phyloP scores from a whole-genome alignment of 35 echinoderm and acorn worm species.

The Stichopus chloronotus region DNA sequence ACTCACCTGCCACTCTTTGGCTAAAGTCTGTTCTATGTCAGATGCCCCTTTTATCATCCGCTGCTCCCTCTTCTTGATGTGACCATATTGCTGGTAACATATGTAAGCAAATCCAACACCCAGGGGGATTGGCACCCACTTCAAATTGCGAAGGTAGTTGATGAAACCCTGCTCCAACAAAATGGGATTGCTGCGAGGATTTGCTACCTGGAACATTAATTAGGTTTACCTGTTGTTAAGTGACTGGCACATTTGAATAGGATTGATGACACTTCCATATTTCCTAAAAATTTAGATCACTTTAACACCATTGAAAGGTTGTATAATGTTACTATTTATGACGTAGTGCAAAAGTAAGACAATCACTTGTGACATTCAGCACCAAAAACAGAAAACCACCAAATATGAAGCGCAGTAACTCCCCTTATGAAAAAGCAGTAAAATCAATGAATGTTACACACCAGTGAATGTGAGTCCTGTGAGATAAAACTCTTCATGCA shows the following conservation, averaged over 20 bases:
- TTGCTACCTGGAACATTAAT: background rate
- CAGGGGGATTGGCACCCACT: slow-evolving; percentile 94
- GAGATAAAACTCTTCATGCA: no score
- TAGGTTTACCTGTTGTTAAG: background rate
- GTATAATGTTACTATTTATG: no score
- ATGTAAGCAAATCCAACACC: slow-evolving; percentile 96
- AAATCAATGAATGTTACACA: no score
- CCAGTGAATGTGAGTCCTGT: no score
- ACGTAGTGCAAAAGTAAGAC: no score
- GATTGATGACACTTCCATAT: background rate
- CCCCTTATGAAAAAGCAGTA: no score
- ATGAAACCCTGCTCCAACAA: slow-evolving; percentile 58
- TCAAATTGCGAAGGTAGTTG: slow-evolving; percentile 63
- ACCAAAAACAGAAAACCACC: no score
- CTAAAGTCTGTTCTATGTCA: slow-evolving; percentile 65
- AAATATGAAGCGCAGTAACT: no score
- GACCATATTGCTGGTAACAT: slow-evolving; percentile 93
- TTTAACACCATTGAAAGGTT: background rate
- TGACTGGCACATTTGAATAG: no score
- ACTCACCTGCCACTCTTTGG: slow-evolving; percentile 88
- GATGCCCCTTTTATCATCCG: slow-evolving; percentile 49
- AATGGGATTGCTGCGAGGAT: background rate
- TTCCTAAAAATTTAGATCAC: background rate
- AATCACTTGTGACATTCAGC: no score
- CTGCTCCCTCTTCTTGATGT: slow-evolving; percentile 90